Evolutionary conservation across 2,888 invertebrate species (phyloP).

Genomic region (Drosophila kokeensis): DNA sequence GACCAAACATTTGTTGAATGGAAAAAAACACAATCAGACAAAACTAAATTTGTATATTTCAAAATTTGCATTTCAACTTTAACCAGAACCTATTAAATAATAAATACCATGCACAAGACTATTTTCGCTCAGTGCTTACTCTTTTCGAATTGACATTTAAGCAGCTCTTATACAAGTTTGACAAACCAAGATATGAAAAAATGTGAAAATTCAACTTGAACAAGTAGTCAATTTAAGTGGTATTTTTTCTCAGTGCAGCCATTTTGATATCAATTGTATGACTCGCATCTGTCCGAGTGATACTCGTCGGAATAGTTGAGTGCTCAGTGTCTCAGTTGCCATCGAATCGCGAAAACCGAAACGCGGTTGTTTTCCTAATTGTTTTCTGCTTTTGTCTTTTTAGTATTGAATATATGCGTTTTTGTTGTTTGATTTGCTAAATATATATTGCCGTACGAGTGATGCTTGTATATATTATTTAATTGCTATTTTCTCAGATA

Average conservation of each 20-base stretch:
- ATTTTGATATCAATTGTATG: neutral
- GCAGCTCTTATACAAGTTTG: neutral
- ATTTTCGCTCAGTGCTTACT: constrained; percentile 15
- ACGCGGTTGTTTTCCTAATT: constrained; percentile 14
- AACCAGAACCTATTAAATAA: neutral
- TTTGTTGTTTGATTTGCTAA: neutral
- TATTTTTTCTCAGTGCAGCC: constrained; percentile 18
- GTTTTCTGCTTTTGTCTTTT: constrained; percentile 19
- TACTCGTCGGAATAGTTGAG: constrained; percentile 10
- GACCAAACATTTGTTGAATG: neutral
- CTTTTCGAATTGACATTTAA: neutral
- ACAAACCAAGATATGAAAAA: neutral
- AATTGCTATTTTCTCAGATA: neutral
- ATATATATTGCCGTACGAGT: neutral
- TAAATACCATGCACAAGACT: neutral
- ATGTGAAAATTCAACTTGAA: neutral
- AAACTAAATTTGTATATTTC: neutral
- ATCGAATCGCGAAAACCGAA: constrained; percentile 35
- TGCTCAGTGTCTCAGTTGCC: constrained; percentile 41
- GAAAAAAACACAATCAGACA: neutral
- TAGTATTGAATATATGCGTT: constrained; percentile 23
- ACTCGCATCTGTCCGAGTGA: constrained; percentile 32
- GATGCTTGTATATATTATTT: neutral
- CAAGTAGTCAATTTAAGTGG: neutral
- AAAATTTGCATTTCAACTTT: neutral